Evolutionary conservation across 1,140 invertebrate genomes (phyloP), one percentile per base, ranked within the genome.

Genomic region (Danaus plexippus): DNA sequence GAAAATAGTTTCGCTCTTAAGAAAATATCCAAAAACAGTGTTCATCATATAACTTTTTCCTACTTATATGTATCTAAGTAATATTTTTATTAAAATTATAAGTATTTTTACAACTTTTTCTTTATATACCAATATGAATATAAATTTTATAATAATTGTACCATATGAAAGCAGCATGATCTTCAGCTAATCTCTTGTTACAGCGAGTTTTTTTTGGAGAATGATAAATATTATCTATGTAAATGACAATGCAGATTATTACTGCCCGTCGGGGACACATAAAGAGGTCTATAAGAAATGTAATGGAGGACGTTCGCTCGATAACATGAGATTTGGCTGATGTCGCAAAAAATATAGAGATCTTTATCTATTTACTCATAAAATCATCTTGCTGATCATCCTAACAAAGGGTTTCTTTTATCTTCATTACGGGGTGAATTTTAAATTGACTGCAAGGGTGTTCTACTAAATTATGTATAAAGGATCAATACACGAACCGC

Each of bases 211-310:
- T 80, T 79, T 71, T 64, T 64, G 71, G 61, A 32, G 65, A 80
- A 77, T 78, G 73, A 78, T 80, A 77, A 82, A 81, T 80, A 80
- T 78, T 65, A 73, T 71, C 63, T 70, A 77, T 78, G 73, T 81
- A 80, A 85, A 82, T 71, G 77, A 78, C 73, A 85, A 85, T 82
- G 77, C 73, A 85, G 79, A 85, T 80, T 82, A 82, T 79, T 80
- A 85, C 69, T 81, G 70, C 71, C 73, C 79, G 61, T 54, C 63
- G 61, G 79, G 74, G 79, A 78, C 73, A 68, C 66, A 75, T 77
- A 80, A 75, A 82, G 77, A 78, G 75, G 70, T 71, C 67, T 69
- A 80, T 69, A 77, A 81, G 77, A 71, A 73, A 75, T 63, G 66
- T 69, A 77, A 78, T 76, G 65, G 69, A 62, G 66, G 63, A 59